phyloP scores from a whole-genome alignment of 2,113 vertebrate species.

The Colius striatus region DNA sequence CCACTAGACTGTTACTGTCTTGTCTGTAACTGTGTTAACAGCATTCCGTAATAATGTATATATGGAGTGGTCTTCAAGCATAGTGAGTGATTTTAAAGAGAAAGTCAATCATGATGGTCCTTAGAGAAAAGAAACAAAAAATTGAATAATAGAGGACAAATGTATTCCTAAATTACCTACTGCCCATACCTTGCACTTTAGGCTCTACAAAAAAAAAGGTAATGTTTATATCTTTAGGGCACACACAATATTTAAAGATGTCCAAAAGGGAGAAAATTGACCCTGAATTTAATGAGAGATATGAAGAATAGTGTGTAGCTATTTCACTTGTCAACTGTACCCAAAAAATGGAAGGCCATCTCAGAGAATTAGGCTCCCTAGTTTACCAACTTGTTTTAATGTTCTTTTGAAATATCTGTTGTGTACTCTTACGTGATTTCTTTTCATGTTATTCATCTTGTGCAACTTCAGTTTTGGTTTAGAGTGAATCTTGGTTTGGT shows the following conservation, averaged over 20 bases:
- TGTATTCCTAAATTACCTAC: background rate
- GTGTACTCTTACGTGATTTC: background rate
- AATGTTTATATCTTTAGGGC: background rate
- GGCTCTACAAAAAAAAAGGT: background rate
- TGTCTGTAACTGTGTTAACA: constrained; percentile 79
- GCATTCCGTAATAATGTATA: constrained; percentile 78
- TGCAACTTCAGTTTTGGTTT: background rate
- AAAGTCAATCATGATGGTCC: constrained; percentile 75
- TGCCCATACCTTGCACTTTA: background rate
- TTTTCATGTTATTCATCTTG: background rate
- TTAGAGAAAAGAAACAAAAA: constrained; percentile 7
- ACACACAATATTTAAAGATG: background rate
- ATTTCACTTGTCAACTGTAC: background rate
- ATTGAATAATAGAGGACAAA: background rate
- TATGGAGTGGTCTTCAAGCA: constrained; percentile 76
- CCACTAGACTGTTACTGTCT: constrained; percentile 81
- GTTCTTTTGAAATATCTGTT: background rate
- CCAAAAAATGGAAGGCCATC: background rate
- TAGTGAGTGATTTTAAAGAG: constrained; percentile 73
- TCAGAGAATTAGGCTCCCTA: background rate
- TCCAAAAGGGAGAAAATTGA: background rate
- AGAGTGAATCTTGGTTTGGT: background rate
- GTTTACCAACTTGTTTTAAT: background rate
- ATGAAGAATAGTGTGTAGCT: background rate
- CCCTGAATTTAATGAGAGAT: background rate